Conservation (phyloP, 2,888 invertebrate species). For the Hedya salicella region DNA sequence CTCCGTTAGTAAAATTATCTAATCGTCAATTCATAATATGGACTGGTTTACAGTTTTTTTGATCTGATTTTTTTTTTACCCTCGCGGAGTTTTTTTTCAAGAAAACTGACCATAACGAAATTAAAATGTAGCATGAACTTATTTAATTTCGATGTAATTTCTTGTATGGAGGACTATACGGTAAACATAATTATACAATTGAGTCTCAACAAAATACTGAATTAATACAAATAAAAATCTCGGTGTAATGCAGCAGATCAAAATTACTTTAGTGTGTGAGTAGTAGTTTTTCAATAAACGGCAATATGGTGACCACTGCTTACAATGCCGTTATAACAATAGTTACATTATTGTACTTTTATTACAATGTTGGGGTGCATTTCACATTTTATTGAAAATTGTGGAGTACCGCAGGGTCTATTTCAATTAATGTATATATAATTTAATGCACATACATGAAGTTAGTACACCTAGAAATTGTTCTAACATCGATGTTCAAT, state of each 20-base stretch:
- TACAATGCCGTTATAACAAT: not conserved
- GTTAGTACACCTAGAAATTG: conserved; percentile 19
- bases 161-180: not conserved
- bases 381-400: not conserved
- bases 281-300: not conserved
- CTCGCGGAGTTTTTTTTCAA: conserved; percentile 4
- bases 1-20: not conserved
- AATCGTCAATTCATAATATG: conserved; percentile 4
- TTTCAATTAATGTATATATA: conserved; percentile 14
- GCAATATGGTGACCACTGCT: not conserved
- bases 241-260: not conserved
- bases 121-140: conserved; percentile 1
- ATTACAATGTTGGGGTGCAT: not conserved
- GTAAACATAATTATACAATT: not conserved
- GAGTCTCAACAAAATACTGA: conserved; percentile 1
- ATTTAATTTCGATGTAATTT: not conserved
- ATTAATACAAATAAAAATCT: not conserved
- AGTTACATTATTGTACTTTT: conserved; percentile 7
- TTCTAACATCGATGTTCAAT: conserved; percentile 8
- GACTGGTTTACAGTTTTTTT: not conserved
- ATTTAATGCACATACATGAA: conserved; percentile 13
- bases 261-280: not conserved
- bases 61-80: not conserved
- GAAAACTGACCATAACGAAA: not conserved
- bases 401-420: not conserved